Evolutionary conservation across 2,888 invertebrate species (phyloP), one percentile per base, ranked within the genome.

Genomic region (Drosophila prostipennis): DNA sequence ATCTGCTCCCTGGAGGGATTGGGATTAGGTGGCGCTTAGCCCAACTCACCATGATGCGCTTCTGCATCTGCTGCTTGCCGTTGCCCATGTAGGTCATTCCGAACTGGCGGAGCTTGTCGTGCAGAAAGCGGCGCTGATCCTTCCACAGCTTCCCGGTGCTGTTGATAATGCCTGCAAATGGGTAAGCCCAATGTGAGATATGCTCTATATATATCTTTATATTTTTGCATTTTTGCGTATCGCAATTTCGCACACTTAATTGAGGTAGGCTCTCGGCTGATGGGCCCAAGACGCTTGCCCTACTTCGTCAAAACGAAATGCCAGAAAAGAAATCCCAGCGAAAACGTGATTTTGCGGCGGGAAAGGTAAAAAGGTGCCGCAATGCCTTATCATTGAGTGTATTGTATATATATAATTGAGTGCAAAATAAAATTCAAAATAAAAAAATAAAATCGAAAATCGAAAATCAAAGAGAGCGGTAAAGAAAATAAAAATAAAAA

Each of bases 141-240:
- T 97, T 97, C 98, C 98, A 98, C 84, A 98, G 93, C 78, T 95
- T 95, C 72, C 98, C 98, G 79, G 96, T 96, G 83, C 96, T 96
- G 92, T 98, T 98, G 89, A 98, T 95, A 82, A 98, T 95, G 81
- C 98, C 98, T 98, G 93, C 53, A 77, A 56, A 29, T 7, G 29
- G 48, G 56, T 8, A 51, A 14, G 42, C 14, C 32, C 29, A 40
- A 26, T 40, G 11, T 43, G 23, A 43, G 11, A 29, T 29, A 29
- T 2, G 29, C n/a, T n/a, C n/a, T n/a, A n/a, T n/a, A n/a, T n/a
- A 6, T 6, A 26, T 19, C 19, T 19, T 19, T 19, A 19, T 19
- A 19, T 19, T 19, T 19, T 55, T 42, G 23, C 26, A 54, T 48
- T 49, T 40, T 73, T 71, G n/a, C 67, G 43, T 57, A 26, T 55